Percentiles rank a stretch among this genome's conserved stretches.
Conservation (phyloP, 2,888 invertebrate species). For the Epinotia bilunana region DNA sequence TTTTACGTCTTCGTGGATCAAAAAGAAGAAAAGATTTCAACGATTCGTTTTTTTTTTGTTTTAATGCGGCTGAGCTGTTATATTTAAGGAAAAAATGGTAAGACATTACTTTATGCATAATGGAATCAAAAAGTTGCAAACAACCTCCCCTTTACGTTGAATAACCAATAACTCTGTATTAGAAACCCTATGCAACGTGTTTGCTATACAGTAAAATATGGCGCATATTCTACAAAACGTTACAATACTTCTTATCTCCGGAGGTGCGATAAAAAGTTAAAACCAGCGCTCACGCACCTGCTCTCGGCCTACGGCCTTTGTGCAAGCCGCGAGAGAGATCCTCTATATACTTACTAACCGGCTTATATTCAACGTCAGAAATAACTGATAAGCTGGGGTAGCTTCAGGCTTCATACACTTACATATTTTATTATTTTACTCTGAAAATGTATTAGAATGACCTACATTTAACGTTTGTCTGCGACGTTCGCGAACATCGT, state of each 20-base stretch:
- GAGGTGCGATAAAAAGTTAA: neutral
- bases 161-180: no score
- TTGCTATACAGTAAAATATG: neutral
- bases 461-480: neutral
- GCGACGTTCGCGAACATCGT: neutral
- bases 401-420: neutral
- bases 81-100: no score
- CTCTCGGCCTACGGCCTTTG: neutral
- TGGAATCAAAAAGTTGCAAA: no score
- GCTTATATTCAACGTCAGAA: neutral
- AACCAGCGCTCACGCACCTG: neutral
- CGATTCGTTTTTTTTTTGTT: no score
- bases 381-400: neutral
- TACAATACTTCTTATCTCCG: neutral
- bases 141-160: no score
- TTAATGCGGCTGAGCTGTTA: no score
- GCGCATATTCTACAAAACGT: no score
- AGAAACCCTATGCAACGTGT: neutral
- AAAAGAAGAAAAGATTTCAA: no score
- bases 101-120: no score
- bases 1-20: no score
- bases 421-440: neutral
- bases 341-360: neutral
- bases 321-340: neutral
- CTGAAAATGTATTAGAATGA: neutral